Percentiles rank a stretch among this genome's conserved stretches.
Evolutionary conservation across 53 echinoderm and acorn worm species (phyloP).

Genomic region (Hippasteria phrygiana): DNA sequence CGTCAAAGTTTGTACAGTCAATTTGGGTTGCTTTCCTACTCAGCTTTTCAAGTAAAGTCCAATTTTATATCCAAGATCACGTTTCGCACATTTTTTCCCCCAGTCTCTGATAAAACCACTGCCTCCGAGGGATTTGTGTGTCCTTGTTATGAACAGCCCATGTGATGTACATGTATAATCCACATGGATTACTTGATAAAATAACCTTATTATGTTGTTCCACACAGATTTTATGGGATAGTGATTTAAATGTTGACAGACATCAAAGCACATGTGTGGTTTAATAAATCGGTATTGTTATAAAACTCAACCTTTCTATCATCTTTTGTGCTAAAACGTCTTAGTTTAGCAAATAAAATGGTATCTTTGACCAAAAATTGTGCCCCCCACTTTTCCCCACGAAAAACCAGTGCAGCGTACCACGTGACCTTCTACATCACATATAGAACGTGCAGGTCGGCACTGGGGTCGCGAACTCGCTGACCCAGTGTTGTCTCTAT

Average conservation of each 20-base stretch:
- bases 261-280: background rate
- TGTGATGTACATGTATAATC: background rate
- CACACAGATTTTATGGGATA: too few relatives aligned
- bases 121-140: background rate
- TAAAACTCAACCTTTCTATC: background rate
- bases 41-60: background rate
- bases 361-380: background rate
- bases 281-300: background rate
- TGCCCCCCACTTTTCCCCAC: background rate
- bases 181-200: too few relatives aligned
- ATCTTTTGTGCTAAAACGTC: background rate
- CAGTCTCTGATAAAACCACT: background rate
- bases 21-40: background rate
- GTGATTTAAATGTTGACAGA: background rate
- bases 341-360: background rate
- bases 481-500: too few relatives aligned
- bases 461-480: background rate
- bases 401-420: background rate
- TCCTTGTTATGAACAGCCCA: too few relatives aligned
- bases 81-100: background rate
- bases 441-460: background rate
- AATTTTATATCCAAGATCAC: slow-evolving; percentile 23
- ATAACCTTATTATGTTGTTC: too few relatives aligned
- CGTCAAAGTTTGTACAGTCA: slow-evolving; percentile 40
- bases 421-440: background rate